Evolutionary conservation across 2,888 invertebrate genomes (phyloP).

Genomic region (Polyommatus iphigenia): DNA sequence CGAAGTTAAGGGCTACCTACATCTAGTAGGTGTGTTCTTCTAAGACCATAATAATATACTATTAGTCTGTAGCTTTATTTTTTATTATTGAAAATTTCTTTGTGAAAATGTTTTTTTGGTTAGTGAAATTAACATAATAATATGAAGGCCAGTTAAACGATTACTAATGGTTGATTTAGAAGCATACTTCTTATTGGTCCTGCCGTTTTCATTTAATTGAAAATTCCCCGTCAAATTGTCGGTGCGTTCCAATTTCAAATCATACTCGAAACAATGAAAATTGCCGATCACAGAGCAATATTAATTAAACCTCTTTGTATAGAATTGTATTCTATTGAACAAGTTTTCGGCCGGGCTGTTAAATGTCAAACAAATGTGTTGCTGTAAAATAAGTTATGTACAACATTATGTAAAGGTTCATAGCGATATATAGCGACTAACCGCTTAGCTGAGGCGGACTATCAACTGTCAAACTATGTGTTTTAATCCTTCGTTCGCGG

Average conservation of each 20-base stretch:
- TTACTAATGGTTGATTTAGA: background rate
- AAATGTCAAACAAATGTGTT: slow-evolving; percentile 38
- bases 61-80: no score
- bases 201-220: background rate
- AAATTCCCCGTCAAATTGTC: slow-evolving; percentile 5
- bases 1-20: no score
- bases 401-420: slow-evolving; percentile 6
- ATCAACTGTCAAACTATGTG: no score
- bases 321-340: slow-evolving; percentile 36
- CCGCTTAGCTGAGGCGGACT: background rate
- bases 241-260: slow-evolving; percentile 16
- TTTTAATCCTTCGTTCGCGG: no score
- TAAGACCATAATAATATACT: no score
- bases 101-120: no score
- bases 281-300: slow-evolving; percentile 19
- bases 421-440: background rate
- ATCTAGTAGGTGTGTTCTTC: no score
- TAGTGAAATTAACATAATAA: no score
- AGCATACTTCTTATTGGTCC: background rate
- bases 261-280: background rate
- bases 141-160: background rate
- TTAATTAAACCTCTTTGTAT: slow-evolving; percentile 35
- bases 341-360: slow-evolving; percentile 33
- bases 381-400: slow-evolving; percentile 35
- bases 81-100: no score